Evolutionary conservation across 1,140 invertebrate species (phyloP).

Genomic region (Papilio glaucus): DNA sequence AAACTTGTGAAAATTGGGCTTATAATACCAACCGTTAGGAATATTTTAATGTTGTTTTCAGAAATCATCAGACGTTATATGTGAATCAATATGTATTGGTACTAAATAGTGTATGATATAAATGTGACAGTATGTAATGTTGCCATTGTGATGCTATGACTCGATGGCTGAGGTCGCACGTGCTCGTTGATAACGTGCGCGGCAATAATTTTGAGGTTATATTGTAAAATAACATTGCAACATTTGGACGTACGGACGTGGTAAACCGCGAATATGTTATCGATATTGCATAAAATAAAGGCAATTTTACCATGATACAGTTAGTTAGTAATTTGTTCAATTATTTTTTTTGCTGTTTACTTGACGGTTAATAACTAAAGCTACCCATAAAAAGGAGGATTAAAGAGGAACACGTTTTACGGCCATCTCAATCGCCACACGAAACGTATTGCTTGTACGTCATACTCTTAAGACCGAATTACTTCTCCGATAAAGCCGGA

Average conservation of each 20-base stretch:
- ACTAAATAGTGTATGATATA: neutral
- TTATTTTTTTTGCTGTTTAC: too few species aligned
- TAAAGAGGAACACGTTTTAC: too few species aligned
- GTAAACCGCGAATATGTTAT: conserved; percentile 9
- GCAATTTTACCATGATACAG: neutral
- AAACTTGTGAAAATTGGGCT: too few species aligned
- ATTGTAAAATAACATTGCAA: neutral
- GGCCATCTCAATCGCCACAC: too few species aligned
- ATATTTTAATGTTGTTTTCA: too few species aligned
- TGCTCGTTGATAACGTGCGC: neutral
- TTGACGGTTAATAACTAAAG: too few species aligned
- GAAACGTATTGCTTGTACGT: too few species aligned
- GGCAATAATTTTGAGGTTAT: conserved; percentile 11
- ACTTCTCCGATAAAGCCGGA: too few species aligned
- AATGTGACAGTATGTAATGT: neutral
- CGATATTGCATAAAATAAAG: conserved; percentile 2
- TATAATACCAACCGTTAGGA: too few species aligned
- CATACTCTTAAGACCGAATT: too few species aligned
- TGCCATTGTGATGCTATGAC: conserved; percentile 3
- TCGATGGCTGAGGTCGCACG: neutral
- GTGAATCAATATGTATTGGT: neutral
- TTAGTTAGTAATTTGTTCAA: neutral
- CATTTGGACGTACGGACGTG: conserved; percentile 11
- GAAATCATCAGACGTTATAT: neutral
- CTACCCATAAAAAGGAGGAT: too few species aligned